Conservation (phyloP, 1,140 invertebrate genomes). For the Sitodiplosis mosellana region DNA sequence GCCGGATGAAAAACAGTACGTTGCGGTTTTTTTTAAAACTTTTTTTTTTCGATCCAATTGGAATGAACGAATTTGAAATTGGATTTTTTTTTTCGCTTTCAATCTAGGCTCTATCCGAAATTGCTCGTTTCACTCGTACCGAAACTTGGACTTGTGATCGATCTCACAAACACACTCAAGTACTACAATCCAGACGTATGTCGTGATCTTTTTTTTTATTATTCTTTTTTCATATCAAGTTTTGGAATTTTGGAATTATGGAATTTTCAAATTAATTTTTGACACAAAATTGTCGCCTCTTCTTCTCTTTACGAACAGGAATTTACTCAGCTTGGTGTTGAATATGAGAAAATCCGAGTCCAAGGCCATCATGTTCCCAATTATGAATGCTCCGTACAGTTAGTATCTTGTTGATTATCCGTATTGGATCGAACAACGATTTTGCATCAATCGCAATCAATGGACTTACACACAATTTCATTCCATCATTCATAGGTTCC, state of each 20-base stretch:
- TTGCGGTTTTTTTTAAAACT: too few species aligned
- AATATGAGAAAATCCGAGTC: slow-evolving; percentile 28
- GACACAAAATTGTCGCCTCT: too few species aligned
- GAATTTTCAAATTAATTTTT: slow-evolving; percentile 10
- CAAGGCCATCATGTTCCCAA: background rate
- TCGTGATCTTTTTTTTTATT: slow-evolving; percentile 5
- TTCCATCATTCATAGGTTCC: too few species aligned
- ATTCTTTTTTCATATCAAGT: background rate
- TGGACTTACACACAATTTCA: too few species aligned
- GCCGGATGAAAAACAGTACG: too few species aligned
- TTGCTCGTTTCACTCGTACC: slow-evolving; percentile 13
- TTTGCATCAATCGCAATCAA: too few species aligned
- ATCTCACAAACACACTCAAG: slow-evolving; percentile 44
- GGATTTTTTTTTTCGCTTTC: background rate
- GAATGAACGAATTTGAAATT: too few species aligned
- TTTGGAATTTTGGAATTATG: background rate
- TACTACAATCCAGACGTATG: slow-evolving; percentile 40
- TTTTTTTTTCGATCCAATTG: too few species aligned
- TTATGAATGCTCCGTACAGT: background rate
- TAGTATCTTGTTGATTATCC: too few species aligned
- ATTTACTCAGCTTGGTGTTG: slow-evolving; percentile 21
- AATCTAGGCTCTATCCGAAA: background rate
- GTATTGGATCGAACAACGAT: too few species aligned
- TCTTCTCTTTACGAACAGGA: too few species aligned
- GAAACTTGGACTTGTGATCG: slow-evolving; percentile 40